Conservation (phyloP, 2,797 vertebrate genomes). For the Astyanax mexicanus region DNA sequence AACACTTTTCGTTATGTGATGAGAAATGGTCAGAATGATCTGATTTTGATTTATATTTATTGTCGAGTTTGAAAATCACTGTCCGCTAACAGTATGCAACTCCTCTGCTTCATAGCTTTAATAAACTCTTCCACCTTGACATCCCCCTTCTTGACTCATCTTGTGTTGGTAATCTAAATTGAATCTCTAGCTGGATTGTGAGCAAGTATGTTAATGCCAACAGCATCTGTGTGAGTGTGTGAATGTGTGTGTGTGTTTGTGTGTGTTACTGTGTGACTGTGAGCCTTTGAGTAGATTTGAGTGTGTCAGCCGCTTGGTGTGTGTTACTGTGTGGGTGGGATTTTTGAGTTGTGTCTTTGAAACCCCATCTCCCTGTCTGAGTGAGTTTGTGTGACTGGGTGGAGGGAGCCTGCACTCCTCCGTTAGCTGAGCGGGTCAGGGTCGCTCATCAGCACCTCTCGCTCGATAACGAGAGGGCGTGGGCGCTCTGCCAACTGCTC, state of each 20-base stretch:
- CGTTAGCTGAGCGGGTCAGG: not conserved
- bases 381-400: not conserved
- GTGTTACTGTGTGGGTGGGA: conserved; percentile 2
- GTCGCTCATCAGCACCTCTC: conserved; percentile 7
- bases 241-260: conserved; percentile 21
- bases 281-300: not conserved
- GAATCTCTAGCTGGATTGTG: not conserved
- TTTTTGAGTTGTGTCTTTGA: conserved; percentile 30
- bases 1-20: too few relatives aligned
- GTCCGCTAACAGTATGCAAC: not conserved
- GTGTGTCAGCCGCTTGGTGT: not conserved
- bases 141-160: not conserved
- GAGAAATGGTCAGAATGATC: too few relatives aligned
- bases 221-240: conserved; percentile 16
- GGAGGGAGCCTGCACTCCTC: not conserved
- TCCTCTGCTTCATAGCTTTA: not conserved
- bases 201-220: conserved; percentile 1
- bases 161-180: not conserved
- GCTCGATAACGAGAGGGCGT: not conserved
- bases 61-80: not conserved
- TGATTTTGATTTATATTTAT: not conserved
- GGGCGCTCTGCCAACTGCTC: not conserved
- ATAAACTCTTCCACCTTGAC: not conserved
- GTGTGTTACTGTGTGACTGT: conserved; percentile 14
- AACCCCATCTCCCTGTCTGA: conserved; percentile 5